Base-by-base conservation (phyloP, 2,113 vertebrate genomes). In the Lagopus muta region DNA sequence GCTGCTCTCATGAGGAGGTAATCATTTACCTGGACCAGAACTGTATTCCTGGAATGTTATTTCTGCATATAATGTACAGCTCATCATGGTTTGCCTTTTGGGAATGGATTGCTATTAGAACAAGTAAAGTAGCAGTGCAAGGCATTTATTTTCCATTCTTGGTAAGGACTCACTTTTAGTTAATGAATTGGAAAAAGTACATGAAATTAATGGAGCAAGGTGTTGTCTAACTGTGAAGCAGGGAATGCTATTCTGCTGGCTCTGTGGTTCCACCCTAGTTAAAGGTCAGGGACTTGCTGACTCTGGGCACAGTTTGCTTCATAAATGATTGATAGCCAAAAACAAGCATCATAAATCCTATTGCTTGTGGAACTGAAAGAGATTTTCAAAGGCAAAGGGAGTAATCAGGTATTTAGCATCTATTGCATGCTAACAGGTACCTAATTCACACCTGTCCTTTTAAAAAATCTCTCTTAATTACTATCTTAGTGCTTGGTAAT, bases 131-230 rank as follows among this genome's bases (percentile, higher is more conserved):
- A 74, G 16, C 55, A 42, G 32, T 45, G 25, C 34, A 34, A 70
- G 36, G 88, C 78, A 74, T 71, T 92, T 92, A 57, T 85, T 90
- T 82, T 70, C 36, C n/a, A 11, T 75, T 78, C 57, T 42, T 66
- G 32, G 66, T 82, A 90, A 85, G 36, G 50, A 38, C 45, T 92
- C 3, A 0, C 18, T 82, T 81, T 82, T 66, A 61, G 66, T 66
- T 90, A 94, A 92, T 90, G 87, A 85, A 57, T 45, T 90, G 80
- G 90, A 58, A 92, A 82, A 92, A 71, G 52, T 71, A 62, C 62
- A 47, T 71, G 7, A 84, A 78, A 73, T 82, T 74, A 94, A 82
- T 84, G 24, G 28, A 73, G 61, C 0, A 0, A 61, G 47, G 45
- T 85, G 50, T 57, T 82, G 66, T 22, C 75, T 71, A 61, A 88